Percentiles rank a stretch among this genome's conserved stretches.
These are phyloP conservation scores for Lagopus leucura DNA, from an alignment of 2,113 vertebrate genomes.

Conservation along the genomic window DNA sequence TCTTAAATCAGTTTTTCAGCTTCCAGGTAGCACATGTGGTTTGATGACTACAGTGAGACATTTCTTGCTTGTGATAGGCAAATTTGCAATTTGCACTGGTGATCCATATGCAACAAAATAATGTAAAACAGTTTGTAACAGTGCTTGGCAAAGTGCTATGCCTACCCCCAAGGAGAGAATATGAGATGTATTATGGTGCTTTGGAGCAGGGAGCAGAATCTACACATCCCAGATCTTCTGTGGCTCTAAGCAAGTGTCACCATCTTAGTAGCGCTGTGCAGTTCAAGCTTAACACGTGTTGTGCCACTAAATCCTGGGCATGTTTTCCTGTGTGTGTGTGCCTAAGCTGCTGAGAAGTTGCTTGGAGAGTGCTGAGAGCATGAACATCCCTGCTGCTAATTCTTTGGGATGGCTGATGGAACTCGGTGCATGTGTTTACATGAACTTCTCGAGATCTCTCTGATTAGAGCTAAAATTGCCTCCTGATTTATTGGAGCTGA, in stretches of 20 bases:
- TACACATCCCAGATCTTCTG: not conserved
- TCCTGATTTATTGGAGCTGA: not conserved
- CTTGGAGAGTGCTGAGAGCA: not conserved
- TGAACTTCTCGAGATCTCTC: not conserved
- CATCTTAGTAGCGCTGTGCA: not conserved
- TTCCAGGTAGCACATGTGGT: not conserved
- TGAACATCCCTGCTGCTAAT: not conserved
- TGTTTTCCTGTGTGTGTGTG: not conserved
- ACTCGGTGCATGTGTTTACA: not conserved
- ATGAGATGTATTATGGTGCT: not conserved
- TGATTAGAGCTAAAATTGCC: not conserved
- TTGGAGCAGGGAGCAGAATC: not conserved
- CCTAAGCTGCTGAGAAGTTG: not conserved
- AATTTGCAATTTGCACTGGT: not conserved
- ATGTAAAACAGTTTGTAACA: not conserved
- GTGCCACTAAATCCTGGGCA: not conserved
- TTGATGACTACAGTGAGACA: not conserved
- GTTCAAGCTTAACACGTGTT: not conserved
- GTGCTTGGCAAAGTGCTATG: not conserved
- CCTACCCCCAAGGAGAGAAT: not conserved
- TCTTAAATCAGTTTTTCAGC: not conserved
- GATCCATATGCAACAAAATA: not conserved
- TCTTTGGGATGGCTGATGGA: not conserved
- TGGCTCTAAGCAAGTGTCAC: rapidly evolving
- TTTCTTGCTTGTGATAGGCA: not conserved